A percentile compares a stretch with the other conserved stretches of the same genome.
These are phyloP conservation scores for Eira barbara DNA, from an alignment of 2,113 vertebrate species.

Conservation along the genomic window DNA sequence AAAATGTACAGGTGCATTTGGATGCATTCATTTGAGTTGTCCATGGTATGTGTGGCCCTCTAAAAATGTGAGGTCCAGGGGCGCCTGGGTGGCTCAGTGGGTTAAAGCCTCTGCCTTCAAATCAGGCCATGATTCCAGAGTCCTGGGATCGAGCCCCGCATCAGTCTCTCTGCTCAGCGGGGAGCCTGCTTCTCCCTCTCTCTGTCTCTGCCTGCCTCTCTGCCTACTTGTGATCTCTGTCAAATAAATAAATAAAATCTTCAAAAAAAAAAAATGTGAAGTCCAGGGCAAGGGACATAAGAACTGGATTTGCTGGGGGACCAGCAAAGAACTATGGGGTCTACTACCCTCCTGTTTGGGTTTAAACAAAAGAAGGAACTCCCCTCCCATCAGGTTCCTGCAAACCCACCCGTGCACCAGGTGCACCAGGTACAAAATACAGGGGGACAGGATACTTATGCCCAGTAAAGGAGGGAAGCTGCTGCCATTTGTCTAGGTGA, in stretches of 20 bases:
- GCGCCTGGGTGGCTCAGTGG: too few relatives aligned
- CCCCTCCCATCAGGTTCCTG: background rate
- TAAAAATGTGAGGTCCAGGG: background rate
- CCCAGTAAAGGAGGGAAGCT: background rate
- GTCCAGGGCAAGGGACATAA: too few relatives aligned
- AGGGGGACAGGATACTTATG: fast-evolving
- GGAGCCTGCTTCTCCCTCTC: too few relatives aligned
- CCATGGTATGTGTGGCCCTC: background rate
- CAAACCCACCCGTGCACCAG: background rate
- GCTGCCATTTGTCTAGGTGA: background rate
- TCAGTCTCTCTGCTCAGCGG: too few relatives aligned
- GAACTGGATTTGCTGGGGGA: background rate
- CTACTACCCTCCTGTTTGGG: background rate
- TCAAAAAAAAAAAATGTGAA: too few relatives aligned
- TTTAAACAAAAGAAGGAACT: background rate
- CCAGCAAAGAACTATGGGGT: background rate
- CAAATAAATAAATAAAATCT: too few relatives aligned
- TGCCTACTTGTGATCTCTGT: too few relatives aligned
- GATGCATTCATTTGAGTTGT: background rate
- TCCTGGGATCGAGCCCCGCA: too few relatives aligned
- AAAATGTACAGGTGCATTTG: background rate
- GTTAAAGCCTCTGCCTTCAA: too few relatives aligned
- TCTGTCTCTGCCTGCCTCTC: too few relatives aligned
- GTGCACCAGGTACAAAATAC: background rate
- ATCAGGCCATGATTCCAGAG: too few relatives aligned